A percentile compares a stretch with the other conserved stretches of the same genome.
Evolutionary conservation across 92 coral and sea anemone genomes (phyloP).

Genomic region (Porites cylindrica): DNA sequence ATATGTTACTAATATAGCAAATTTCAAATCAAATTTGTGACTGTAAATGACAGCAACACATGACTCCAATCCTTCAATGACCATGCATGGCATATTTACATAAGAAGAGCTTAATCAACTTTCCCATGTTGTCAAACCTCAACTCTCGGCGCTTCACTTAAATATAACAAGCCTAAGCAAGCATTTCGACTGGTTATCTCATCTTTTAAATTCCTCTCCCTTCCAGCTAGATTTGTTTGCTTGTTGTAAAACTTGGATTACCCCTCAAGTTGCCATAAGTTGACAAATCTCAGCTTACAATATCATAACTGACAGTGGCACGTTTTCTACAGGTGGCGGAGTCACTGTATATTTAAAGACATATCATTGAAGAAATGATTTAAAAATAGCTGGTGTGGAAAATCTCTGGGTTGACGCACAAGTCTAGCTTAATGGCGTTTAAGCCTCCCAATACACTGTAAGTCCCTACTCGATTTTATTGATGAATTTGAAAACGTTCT

Average conservation of each 20-base stretch:
- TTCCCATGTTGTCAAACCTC: too few species aligned
- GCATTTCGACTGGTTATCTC: background rate
- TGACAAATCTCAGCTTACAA: background rate
- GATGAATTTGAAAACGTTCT: slow-evolving; percentile 29
- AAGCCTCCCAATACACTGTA: background rate
- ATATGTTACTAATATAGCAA: too few species aligned
- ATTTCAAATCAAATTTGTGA: too few species aligned
- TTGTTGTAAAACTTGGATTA: slow-evolving; percentile 15
- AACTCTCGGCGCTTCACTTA: background rate
- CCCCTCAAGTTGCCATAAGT: background rate
- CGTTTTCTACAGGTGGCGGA: background rate
- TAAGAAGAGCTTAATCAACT: too few species aligned
- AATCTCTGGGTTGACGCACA: slow-evolving; percentile 35
- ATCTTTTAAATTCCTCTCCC: background rate
- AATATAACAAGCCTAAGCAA: background rate
- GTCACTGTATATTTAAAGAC: background rate
- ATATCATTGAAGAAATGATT: background rate
- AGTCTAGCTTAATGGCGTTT: too few species aligned
- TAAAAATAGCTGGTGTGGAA: slow-evolving; percentile 10
- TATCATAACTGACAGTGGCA: background rate
- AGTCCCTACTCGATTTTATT: background rate
- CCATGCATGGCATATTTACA: too few species aligned
- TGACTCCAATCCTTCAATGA: too few species aligned
- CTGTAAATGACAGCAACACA: too few species aligned
- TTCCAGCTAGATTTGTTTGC: background rate